Percentiles rank a stretch among this genome's conserved stretches.
phyloP scores from a whole-genome alignment of 2,888 invertebrate genomes.

The Fragum whitleyi region DNA sequence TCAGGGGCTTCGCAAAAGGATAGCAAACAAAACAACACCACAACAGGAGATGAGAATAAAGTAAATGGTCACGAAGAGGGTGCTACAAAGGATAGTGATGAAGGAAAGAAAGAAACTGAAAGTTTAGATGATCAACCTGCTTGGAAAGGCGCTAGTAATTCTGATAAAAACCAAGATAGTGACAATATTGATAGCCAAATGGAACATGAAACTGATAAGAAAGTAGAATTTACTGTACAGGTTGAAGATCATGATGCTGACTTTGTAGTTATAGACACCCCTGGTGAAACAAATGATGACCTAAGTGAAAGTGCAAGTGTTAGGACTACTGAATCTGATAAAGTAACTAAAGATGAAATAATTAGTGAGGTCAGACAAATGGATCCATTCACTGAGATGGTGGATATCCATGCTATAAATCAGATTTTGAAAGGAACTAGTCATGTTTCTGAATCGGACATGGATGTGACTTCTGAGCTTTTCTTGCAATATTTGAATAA shows the following conservation, averaged over 20 bases:
- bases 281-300: slow-evolving; percentile 21
- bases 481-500: slow-evolving; percentile 55
- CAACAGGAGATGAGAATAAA: neutral
- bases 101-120: neutral
- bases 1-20: no score
- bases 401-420: neutral
- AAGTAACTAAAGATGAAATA: neutral
- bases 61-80: neutral
- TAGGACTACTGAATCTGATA: neutral
- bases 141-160: neutral
- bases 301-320: neutral
- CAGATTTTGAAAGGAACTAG: neutral
- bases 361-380: neutral
- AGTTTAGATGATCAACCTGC: neutral
- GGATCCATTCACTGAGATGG: neutral
- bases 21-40: no score
- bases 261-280: slow-evolving; percentile 4
- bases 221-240: neutral
- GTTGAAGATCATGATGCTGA: neutral
- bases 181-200: neutral
- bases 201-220: neutral
- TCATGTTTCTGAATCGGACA: neutral
- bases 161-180: neutral
- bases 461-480: slow-evolving; percentile 40
- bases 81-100: neutral